Evolutionary conservation across 1,140 invertebrate genomes (phyloP).

Genomic region (Microplitis mediator): DNA sequence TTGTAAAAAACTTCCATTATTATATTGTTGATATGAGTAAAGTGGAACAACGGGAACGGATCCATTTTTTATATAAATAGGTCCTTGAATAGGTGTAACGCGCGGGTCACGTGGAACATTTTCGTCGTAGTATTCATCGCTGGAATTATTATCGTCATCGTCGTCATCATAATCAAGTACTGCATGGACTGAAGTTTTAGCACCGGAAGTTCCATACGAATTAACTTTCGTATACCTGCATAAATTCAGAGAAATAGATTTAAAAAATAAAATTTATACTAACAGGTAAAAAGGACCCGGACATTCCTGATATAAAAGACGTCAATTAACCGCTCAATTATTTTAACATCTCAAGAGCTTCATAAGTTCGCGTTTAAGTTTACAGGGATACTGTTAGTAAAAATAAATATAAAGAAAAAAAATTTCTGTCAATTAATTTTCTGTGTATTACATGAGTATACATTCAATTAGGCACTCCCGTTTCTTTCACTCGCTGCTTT

Average conservation of each 20-base stretch:
- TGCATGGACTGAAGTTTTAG: conserved; percentile 72
- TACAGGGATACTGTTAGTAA: neutral
- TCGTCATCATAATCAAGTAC: conserved; percentile 72
- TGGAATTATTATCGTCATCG: conserved; percentile 54
- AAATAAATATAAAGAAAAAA: neutral
- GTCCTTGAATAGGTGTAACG: conserved; percentile 81
- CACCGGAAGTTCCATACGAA: conserved; percentile 56
- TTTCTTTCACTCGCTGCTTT: conserved; percentile 1
- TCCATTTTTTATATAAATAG: conserved; percentile 79
- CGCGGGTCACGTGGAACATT: conserved; percentile 49
- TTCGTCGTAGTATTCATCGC: conserved; percentile 64
- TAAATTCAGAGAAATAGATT: conserved; percentile 11
- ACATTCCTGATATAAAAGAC: too few relatives aligned
- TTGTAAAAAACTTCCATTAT: conserved; percentile 83
- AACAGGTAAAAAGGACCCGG: too few relatives aligned
- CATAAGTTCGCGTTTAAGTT: neutral
- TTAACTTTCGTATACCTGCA: conserved; percentile 64
- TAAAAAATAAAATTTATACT: neutral
- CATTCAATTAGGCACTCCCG: conserved; percentile 16
- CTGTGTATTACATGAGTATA: conserved; percentile 3
- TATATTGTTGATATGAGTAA: conserved; percentile 79
- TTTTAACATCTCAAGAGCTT: neutral
- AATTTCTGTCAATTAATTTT: neutral
- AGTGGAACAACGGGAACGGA: conserved; percentile 83
- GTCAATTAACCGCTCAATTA: neutral